phyloP scores from a whole-genome alignment of 2,113 vertebrate genomes.

The Rhynchomys soricoides region DNA sequence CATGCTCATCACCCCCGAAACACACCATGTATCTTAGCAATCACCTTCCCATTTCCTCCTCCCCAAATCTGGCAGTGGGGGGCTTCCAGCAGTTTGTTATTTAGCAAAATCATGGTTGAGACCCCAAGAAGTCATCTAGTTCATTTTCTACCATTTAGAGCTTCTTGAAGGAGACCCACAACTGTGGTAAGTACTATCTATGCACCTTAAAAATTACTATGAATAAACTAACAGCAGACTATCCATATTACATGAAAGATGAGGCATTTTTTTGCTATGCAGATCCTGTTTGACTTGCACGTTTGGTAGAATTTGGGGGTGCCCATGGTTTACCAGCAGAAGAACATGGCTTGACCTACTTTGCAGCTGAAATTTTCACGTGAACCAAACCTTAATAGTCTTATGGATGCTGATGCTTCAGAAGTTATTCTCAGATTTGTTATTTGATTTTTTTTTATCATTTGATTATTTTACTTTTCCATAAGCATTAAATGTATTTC shows the following conservation, averaged over 20 bases:
- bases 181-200: not conserved
- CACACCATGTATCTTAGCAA: not conserved
- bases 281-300: not conserved
- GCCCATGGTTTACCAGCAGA: not conserved
- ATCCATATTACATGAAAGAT: not conserved
- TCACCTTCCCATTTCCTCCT: not conserved
- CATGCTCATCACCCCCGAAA: conserved; percentile 4
- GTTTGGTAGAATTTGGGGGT: not conserved
- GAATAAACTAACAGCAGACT: conserved; percentile 1
- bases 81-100: conserved; percentile 22
- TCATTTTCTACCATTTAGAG: conserved; percentile 42
- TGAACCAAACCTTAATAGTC: conserved; percentile 6
- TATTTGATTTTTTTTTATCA: conserved; percentile 7
- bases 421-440: conserved; percentile 39
- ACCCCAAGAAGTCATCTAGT: conserved; percentile 17
- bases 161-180: conserved; percentile 32
- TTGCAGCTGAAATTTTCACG: not conserved
- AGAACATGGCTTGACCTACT: not conserved
- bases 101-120: conserved; percentile 62
- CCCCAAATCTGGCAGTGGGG: not conserved
- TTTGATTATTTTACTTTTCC: conserved; percentile 39
- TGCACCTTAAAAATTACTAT: conserved; percentile 15
- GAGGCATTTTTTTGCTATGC: conserved; percentile 19
- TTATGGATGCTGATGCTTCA: not conserved
- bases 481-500: conserved; percentile 4